Conservation (phyloP, 2,888 invertebrate species). For the Meliscaeva auricollis region DNA sequence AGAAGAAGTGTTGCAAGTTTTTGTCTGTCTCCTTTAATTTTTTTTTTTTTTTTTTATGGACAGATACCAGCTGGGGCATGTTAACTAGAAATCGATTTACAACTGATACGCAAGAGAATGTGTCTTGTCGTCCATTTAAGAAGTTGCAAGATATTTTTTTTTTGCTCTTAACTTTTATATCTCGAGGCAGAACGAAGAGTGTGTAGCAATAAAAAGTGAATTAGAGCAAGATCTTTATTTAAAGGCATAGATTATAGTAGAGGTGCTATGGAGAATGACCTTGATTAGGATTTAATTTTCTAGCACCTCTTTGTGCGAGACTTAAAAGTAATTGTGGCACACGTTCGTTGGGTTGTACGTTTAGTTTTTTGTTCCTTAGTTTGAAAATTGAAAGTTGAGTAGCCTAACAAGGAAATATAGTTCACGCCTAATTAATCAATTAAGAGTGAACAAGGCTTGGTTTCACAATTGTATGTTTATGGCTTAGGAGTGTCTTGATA, state of each 20-base stretch:
- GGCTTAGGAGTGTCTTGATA: too few species aligned
- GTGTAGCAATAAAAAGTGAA: slow-evolving; percentile 51
- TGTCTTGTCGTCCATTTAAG: slow-evolving; percentile 6
- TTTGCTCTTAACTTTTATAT: neutral
- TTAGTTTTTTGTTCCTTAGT: neutral
- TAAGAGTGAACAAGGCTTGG: neutral
- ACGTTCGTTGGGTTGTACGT: neutral
- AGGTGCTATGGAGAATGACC: slow-evolving; percentile 46
- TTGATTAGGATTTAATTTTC: slow-evolving; percentile 58
- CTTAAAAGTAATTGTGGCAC: neutral
- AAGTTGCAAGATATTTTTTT: slow-evolving; percentile 15
- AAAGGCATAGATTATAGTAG: neutral
- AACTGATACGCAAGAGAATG: slow-evolving; percentile 34
- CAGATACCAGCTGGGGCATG: slow-evolving; percentile 11
- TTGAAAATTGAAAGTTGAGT: too few species aligned
- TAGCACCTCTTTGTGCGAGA: slow-evolving; percentile 12
- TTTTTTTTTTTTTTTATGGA: neutral
- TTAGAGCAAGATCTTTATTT: slow-evolving; percentile 40
- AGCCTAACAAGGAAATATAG: too few species aligned
- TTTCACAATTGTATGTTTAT: neutral
- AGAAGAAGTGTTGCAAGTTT: slow-evolving; percentile 24
- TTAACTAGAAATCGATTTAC: slow-evolving; percentile 56
- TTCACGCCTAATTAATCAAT: neutral
- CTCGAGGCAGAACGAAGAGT: slow-evolving; percentile 18
- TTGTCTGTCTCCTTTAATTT: neutral